phyloP scores from a whole-genome alignment of 2,888 invertebrate genomes.

The Erynnis tages region DNA sequence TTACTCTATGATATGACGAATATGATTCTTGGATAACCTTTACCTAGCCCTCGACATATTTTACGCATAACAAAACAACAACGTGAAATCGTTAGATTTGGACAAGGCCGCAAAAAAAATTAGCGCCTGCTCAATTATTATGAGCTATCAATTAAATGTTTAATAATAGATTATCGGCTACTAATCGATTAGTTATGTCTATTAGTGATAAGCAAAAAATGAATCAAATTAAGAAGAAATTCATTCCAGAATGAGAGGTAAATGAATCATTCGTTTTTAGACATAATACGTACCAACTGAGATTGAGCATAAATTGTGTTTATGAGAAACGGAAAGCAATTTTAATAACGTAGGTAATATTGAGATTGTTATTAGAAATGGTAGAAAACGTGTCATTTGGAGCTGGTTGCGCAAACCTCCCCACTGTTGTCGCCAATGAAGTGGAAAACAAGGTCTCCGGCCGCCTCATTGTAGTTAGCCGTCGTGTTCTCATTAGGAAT shows the following conservation, averaged over 20 bases:
- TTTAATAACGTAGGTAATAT: constrained; percentile 4
- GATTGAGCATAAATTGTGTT: not conserved
- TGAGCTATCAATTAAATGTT: constrained; percentile 35
- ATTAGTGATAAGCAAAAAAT: constrained; percentile 18
- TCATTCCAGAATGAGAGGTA: not conserved
- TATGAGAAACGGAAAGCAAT: not conserved
- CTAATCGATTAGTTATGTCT: constrained; percentile 24
- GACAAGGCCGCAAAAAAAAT: constrained; percentile 70
- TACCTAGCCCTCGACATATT: constrained; percentile 78
- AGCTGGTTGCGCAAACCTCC: constrained; percentile 66
- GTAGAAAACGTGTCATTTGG: constrained; percentile 61
- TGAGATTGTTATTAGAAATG: constrained; percentile 4
- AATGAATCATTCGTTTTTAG: not conserved
- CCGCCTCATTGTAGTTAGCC: constrained; percentile 69
- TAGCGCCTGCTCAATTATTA: constrained; percentile 55
- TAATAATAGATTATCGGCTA: constrained; percentile 30
- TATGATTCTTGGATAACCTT: constrained; percentile 66
- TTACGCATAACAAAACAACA: constrained; percentile 72
- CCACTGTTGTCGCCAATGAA: constrained; percentile 71
- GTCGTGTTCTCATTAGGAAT: constrained; percentile 71
- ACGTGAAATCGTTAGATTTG: constrained; percentile 74
- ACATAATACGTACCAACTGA: too few species aligned
- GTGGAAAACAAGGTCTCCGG: constrained; percentile 79
- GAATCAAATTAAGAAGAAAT: not conserved
- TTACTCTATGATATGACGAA: too few species aligned